A percentile compares a stretch with the other conserved stretches of the same genome.
phyloP scores from a whole-genome alignment of 2,113 vertebrate genomes.

The Labeo catla region DNA sequence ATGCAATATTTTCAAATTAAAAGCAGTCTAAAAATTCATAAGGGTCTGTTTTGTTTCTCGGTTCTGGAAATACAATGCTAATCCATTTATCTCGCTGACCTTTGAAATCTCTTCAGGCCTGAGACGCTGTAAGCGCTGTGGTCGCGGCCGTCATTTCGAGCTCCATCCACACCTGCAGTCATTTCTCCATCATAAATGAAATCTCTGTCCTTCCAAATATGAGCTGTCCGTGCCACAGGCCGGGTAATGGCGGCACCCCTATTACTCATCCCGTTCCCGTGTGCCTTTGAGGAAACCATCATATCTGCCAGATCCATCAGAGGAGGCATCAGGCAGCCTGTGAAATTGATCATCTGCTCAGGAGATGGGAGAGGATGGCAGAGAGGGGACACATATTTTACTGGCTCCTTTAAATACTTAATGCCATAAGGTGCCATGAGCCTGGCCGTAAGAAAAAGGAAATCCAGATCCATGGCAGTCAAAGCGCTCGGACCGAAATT shows the following conservation, averaged over 20 bases:
- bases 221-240: constrained; percentile 57
- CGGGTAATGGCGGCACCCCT: constrained; percentile 59
- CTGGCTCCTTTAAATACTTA: constrained; percentile 72
- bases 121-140: constrained; percentile 33
- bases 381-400: constrained; percentile 67
- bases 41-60: constrained; percentile 30
- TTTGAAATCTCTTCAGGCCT: constrained; percentile 44
- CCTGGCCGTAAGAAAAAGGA: constrained; percentile 64
- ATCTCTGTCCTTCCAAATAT: constrained; percentile 52
- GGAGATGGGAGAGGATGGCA: constrained; percentile 61
- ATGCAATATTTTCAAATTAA: neutral
- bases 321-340: constrained; percentile 67
- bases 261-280: constrained; percentile 63
- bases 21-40: constrained; percentile 12
- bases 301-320: constrained; percentile 75
- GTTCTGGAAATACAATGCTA: constrained; percentile 43
- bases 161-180: constrained; percentile 50
- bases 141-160: constrained; percentile 36
- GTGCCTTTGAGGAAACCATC: constrained; percentile 71
- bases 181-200: constrained; percentile 55
- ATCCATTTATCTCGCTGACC: constrained; percentile 49
- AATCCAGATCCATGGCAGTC: constrained; percentile 60
- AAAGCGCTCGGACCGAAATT: constrained; percentile 60
- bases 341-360: constrained; percentile 76
- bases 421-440: constrained; percentile 68